phyloP scores from a whole-genome alignment of 2,888 invertebrate genomes.

The Alcis repandata region DNA sequence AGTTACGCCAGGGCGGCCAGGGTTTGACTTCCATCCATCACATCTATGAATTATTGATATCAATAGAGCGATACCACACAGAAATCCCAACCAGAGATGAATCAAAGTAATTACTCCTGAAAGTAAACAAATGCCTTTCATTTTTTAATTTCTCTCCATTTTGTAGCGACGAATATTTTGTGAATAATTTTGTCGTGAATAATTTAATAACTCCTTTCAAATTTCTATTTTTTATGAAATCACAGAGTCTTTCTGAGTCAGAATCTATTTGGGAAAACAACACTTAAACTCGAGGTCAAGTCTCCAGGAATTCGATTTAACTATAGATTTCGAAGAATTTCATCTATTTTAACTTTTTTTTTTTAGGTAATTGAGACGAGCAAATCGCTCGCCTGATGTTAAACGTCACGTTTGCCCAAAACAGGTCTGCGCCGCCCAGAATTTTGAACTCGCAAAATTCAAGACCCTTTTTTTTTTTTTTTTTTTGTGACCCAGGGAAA shows the following conservation, averaged over 20 bases:
- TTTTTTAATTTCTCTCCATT: neutral
- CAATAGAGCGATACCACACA: slow-evolving; percentile 43
- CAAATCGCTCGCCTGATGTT: no score
- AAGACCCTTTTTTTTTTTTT: no score
- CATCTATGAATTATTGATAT: slow-evolving; percentile 70
- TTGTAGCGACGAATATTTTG: neutral
- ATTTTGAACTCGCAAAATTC: no score
- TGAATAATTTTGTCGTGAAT: neutral
- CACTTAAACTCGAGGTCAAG: no score
- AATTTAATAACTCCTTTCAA: neutral
- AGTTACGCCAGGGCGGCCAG: slow-evolving; percentile 46
- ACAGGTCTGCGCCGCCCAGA: no score
- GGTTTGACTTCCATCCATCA: slow-evolving; percentile 62
- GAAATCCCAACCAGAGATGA: slow-evolving; percentile 43
- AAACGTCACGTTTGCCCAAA: no score
- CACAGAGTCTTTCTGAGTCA: neutral
- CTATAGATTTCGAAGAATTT: no score
- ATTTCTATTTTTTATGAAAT: neutral
- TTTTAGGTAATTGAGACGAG: no score
- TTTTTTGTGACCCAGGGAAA: no score
- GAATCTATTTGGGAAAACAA: no score
- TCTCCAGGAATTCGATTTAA: no score
- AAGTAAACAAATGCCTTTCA: neutral
- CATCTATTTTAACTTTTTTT: no score
- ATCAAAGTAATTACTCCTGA: slow-evolving; percentile 14